A percentile compares a stretch with the other conserved stretches of the same genome.
These are phyloP conservation scores for Lagopus leucura DNA, from an alignment of 2,113 vertebrate genomes.

Conservation along the genomic window DNA sequence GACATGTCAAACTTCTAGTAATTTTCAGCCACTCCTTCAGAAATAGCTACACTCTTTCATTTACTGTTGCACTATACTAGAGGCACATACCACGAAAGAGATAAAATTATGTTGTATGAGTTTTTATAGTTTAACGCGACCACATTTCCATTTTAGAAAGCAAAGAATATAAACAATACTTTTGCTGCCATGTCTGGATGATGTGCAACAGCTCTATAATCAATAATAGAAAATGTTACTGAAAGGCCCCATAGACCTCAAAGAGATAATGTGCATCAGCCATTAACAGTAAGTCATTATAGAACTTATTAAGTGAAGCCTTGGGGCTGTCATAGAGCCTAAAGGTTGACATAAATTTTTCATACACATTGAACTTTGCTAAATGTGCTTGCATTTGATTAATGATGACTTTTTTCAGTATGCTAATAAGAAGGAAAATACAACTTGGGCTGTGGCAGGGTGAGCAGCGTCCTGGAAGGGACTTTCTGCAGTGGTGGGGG, in stretches of 20 bases:
- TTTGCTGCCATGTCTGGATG: background rate
- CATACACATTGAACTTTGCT: slow-evolving; percentile 64
- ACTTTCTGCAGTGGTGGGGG: background rate
- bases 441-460: background rate
- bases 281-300: slow-evolving; percentile 61
- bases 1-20: background rate
- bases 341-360: slow-evolving; percentile 74
- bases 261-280: slow-evolving; percentile 39
- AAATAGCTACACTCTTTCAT: background rate
- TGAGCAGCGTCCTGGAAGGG: background rate
- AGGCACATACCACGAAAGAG: background rate
- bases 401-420: slow-evolving; percentile 56
- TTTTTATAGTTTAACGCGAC: background rate
- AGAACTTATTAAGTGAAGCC: slow-evolving; percentile 67
- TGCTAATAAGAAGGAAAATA: slow-evolving; percentile 12
- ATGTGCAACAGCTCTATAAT: background rate
- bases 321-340: slow-evolving; percentile 57
- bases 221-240: slow-evolving; percentile 50
- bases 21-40: background rate
- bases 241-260: slow-evolving; percentile 40
- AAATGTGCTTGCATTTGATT: slow-evolving; percentile 65
- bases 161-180: background rate
- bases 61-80: background rate
- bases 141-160: background rate
- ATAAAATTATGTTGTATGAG: background rate